Evolutionary conservation across 2,113 vertebrate genomes (phyloP).

Genomic region (Phalacrocorax carbo): DNA sequence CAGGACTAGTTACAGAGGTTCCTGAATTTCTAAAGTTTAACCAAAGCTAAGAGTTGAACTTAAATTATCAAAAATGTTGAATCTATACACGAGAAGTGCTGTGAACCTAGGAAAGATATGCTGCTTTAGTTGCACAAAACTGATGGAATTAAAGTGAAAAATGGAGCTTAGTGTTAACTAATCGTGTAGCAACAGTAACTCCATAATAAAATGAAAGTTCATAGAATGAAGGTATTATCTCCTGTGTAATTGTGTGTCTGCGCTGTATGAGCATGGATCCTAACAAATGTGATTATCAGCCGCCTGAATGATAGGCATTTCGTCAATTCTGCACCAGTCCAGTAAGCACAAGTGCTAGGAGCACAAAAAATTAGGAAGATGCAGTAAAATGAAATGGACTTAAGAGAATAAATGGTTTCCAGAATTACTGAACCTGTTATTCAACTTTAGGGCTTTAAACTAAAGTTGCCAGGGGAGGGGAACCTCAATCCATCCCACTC

Average conservation of each 20-base stretch:
- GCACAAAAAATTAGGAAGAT: neutral
- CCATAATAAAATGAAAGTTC: neutral
- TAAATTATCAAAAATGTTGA: neutral
- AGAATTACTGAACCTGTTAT: neutral
- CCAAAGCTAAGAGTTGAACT: neutral
- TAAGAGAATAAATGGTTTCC: neutral
- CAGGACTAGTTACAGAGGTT: neutral
- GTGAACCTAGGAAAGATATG: neutral
- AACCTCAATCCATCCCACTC: no score
- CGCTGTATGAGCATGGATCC: neutral
- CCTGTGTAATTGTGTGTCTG: neutral
- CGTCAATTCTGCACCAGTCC: neutral
- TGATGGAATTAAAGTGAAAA: neutral
- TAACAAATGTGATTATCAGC: constrained; percentile 1
- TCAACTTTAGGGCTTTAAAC: neutral
- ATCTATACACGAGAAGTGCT: neutral
- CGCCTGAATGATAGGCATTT: neutral
- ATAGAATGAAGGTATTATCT: neutral
- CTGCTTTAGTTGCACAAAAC: neutral
- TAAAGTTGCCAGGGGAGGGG: no score
- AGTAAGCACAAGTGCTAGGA: neutral
- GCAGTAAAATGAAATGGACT: constrained; percentile 11
- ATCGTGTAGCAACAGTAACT: neutral
- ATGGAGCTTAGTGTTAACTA: neutral
- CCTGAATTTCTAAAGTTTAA: neutral